These are phyloP conservation scores for Branchinecta lindahli DNA, from an alignment of 1,140 invertebrate species.

Conservation along the genomic window DNA sequence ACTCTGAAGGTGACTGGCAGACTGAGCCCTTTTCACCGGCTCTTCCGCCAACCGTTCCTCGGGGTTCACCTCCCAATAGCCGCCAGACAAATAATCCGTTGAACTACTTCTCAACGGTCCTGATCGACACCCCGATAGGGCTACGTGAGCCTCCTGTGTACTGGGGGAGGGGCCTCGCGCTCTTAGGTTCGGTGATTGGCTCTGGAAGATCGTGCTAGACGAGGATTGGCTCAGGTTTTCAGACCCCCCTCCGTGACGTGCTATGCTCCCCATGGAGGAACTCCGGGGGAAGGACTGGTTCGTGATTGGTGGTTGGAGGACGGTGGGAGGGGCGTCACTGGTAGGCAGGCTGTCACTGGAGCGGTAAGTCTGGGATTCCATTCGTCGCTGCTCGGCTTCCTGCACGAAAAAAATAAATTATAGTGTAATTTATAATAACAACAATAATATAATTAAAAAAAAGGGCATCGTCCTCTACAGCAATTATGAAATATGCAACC, in stretches of 20 bases:
- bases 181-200: neutral
- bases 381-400: conserved; percentile 76
- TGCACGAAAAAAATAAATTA: conserved; percentile 33
- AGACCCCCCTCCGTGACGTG: neutral
- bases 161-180: neutral
- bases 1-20: neutral
- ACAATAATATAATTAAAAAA: too few relatives aligned
- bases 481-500: too few relatives aligned
- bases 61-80: neutral
- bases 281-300: neutral
- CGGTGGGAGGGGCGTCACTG: neutral
- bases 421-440: too few relatives aligned
- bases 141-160: conserved; percentile 1
- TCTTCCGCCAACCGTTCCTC: neutral
- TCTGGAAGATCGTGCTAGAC: neutral
- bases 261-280: neutral
- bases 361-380: conserved; percentile 26
- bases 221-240: neutral
- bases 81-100: neutral
- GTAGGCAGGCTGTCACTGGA: neutral
- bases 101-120: conserved; percentile 4
- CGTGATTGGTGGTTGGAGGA: neutral
- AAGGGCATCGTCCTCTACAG: too few relatives aligned
- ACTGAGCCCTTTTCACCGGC: conserved; percentile 2
- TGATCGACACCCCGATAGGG: neutral